Evolutionary conservation across 2,797 vertebrate species (phyloP).

Genomic region (Platyrinchus mystaceus): DNA sequence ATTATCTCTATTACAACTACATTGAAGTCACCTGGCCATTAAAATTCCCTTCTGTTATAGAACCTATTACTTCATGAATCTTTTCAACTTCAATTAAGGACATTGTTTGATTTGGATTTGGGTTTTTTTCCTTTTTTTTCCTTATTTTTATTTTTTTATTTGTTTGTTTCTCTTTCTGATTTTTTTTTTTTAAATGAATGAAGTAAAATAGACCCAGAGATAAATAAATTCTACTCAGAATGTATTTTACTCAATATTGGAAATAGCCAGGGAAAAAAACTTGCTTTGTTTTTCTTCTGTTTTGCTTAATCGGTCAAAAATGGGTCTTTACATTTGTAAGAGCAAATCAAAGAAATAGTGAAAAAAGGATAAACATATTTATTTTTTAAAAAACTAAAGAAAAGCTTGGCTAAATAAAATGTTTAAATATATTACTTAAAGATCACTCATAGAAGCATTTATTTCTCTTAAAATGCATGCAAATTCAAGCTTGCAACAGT

Average conservation of each 20-base stretch:
- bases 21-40: background rate
- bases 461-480: background rate
- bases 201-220: background rate
- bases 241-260: background rate
- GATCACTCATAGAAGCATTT: background rate
- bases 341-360: background rate
- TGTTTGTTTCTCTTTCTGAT: background rate
- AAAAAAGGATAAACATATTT: background rate
- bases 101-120: fast-evolving
- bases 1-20: background rate
- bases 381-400: background rate
- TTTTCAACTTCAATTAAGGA: background rate
- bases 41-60: background rate
- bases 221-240: background rate
- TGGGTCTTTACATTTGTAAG: background rate
- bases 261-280: background rate
- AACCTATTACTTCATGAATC: background rate
- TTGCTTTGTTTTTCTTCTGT: background rate
- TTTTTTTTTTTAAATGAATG: background rate
- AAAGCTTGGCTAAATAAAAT: background rate
- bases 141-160: background rate
- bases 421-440: background rate
- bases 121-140: background rate
- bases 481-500: background rate
- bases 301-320: background rate